A percentile compares a stretch with the other conserved stretches of the same genome.
Conservation (phyloP, 2,113 vertebrate species). For the Nansenia antarctica region DNA sequence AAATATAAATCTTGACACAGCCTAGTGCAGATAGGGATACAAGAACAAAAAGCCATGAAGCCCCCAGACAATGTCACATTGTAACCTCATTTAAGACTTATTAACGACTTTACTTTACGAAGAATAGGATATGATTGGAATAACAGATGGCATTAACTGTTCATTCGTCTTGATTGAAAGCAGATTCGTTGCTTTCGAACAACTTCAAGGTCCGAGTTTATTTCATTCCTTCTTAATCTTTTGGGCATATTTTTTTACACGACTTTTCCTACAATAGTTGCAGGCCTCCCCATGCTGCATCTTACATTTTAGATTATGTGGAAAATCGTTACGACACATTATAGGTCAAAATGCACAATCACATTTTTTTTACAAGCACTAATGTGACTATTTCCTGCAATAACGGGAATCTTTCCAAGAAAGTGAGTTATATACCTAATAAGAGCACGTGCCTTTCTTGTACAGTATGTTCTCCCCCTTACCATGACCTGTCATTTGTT, state of each 20-base stretch:
- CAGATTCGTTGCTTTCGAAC: not conserved
- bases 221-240: not conserved
- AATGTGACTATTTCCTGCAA: too few relatives aligned
- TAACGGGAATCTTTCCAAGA: too few relatives aligned
- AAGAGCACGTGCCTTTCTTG: constrained; percentile 33
- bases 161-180: not conserved
- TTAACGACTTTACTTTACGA: not conserved
- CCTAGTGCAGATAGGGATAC: not conserved
- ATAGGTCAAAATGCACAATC: not conserved
- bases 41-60: not conserved
- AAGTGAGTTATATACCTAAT: too few relatives aligned
- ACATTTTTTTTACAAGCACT: not conserved
- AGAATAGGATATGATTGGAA: not conserved
- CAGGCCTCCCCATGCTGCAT: not conserved
- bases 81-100: not conserved
- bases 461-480: constrained; percentile 8
- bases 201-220: not conserved
- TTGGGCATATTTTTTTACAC: not conserved
- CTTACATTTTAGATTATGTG: too few relatives aligned
- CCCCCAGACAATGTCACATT: not conserved
- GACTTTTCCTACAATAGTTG: not conserved
- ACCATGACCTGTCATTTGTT: constrained; percentile 56
- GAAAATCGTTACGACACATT: not conserved
- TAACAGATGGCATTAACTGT: not conserved
- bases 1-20: too few relatives aligned